A percentile compares a stretch with the other conserved stretches of the same genome.
These are phyloP conservation scores for Neotragus pygmaeus DNA, from an alignment of 2,113 vertebrate genomes.

Conservation along the genomic window DNA sequence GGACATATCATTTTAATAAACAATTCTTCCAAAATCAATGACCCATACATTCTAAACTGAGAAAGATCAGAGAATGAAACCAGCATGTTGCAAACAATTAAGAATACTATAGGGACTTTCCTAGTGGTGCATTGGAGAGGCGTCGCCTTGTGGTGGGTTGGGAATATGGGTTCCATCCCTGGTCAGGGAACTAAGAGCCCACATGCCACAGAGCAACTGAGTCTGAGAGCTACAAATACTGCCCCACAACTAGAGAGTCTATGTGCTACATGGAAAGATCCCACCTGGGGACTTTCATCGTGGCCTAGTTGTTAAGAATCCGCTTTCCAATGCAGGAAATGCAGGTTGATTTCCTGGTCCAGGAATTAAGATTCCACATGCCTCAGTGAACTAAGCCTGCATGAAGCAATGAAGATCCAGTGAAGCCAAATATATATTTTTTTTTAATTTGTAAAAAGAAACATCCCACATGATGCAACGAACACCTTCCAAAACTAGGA, in stretches of 20 bases:
- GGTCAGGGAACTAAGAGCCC: background rate
- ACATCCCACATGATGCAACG: background rate
- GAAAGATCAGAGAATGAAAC: background rate
- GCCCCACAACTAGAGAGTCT: background rate
- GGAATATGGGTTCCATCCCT: background rate
- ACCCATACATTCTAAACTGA: background rate
- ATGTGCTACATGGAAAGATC: background rate
- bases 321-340: background rate
- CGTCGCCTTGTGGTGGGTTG: background rate
- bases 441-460: background rate
- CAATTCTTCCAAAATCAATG: background rate
- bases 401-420: background rate
- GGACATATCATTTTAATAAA: background rate
- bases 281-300: background rate
- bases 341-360: background rate
- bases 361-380: background rate
- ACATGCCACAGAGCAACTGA: background rate
- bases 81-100: background rate
- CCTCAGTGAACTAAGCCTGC: background rate
- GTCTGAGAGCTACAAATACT: background rate
- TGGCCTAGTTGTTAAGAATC: background rate
- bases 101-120: background rate
- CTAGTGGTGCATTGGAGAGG: background rate
- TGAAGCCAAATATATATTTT: background rate
- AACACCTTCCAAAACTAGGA: background rate